Conservation (phyloP, 1,140 invertebrate genomes). For the Tribolium castaneum region DNA sequence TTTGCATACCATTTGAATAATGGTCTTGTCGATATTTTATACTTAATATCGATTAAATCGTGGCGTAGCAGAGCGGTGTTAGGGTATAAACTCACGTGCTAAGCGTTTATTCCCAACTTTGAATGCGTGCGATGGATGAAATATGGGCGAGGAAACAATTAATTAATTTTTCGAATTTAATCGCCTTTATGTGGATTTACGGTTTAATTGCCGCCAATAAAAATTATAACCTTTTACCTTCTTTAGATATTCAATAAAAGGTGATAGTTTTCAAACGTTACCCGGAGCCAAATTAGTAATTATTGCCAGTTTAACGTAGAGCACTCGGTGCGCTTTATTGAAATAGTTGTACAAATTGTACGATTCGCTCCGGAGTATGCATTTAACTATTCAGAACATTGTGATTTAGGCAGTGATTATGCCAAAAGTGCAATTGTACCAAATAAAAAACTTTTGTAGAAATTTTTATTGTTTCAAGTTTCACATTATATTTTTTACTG, state of each 20-base stretch:
- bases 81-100: slow-evolving; percentile 1
- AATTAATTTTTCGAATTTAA: slow-evolving; percentile 7
- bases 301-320: neutral
- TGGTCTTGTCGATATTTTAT: slow-evolving; percentile 19
- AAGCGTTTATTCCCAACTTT: neutral
- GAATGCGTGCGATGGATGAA: neutral
- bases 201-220: neutral
- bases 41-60: slow-evolving; percentile 19
- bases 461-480: too few species aligned
- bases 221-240: neutral
- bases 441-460: too few species aligned
- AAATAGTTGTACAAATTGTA: neutral
- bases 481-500: too few species aligned
- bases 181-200: neutral
- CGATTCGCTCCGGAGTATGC: neutral
- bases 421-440: too few species aligned
- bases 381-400: neutral
- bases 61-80: neutral
- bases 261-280: neutral
- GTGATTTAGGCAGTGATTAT: too few species aligned
- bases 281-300: neutral
- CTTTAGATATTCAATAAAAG: too few species aligned
- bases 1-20: slow-evolving; percentile 24
- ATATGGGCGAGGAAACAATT: neutral
- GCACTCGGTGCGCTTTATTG: neutral